Evolutionary conservation across 2,888 invertebrate species (phyloP), one percentile per base, ranked within the genome.

Genomic region (Dilophus febrilis): DNA sequence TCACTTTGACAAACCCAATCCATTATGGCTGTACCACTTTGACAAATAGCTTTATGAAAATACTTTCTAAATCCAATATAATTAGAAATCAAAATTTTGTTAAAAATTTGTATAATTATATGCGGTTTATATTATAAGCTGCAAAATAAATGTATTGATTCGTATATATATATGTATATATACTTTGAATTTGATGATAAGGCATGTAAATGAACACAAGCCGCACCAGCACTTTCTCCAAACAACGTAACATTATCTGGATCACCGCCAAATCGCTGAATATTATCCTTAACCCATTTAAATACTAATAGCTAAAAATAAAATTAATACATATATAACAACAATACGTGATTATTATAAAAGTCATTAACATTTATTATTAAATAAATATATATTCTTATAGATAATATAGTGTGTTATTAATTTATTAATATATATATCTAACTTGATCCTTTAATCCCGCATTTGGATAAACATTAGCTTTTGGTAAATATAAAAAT

Each of bases 261-360:
- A 58, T 80, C 71, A 1, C 80, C 81, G 1, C 77, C 77, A 47
- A 81, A 80, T 55, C 65, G 65, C 49, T 66, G 56, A 43, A 81
- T 75, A 53, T 80, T 75, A 36, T 68, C 59, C 44, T 70, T 68
- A 1, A 22, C 8, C 22, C 22, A 22, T 22, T 22, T 22, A 6
- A 22, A 22, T 22, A 8, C 22, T 8, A 22, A 22, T 22, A 22
- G 60, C 47, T 50, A 52, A 7, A 12, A n/a, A n/a, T n/a, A n/a
- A n/a, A n/a, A n/a, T n/a, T n/a, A n/a, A n/a, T n/a, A n/a, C n/a
- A n/a, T n/a, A n/a, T n/a, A n/a, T n/a, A n/a, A n/a, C n/a, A n/a
- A n/a, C n/a, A n/a, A n/a, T n/a, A n/a, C n/a, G n/a, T n/a, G n/a
- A n/a, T n/a, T n/a, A n/a, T n/a, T n/a, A n/a, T n/a, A n/a, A n/a